Evolutionary conservation across 2,797 vertebrate species (phyloP).

Genomic region (Setipinna tenuifilis): DNA sequence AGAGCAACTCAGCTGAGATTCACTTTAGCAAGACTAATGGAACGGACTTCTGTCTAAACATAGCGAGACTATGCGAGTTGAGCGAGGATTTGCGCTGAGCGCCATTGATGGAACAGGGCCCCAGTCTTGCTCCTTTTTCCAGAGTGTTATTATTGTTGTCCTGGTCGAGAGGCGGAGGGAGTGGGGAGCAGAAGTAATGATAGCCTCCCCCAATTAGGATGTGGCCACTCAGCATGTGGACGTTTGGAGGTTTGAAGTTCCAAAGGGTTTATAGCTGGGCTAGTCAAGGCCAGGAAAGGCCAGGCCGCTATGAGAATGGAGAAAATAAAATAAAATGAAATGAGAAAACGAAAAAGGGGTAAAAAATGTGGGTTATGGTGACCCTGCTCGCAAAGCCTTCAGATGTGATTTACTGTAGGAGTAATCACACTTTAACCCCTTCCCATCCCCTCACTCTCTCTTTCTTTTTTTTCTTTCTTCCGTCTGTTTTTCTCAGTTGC

Average conservation of each 20-base stretch:
- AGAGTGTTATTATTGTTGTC: not conserved
- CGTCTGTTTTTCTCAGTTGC: not conserved
- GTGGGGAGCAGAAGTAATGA: not conserved
- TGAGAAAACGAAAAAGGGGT: not conserved
- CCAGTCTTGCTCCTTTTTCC: no score
- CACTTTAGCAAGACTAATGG: no score
- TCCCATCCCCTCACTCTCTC: not conserved
- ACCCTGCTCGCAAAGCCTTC: not conserved
- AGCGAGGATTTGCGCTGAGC: no score
- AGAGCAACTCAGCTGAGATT: no score
- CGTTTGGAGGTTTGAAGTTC: not conserved
- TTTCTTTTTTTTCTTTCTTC: not conserved
- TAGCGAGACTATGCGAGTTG: no score
- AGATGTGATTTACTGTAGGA: not conserved
- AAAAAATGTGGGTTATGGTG: not conserved
- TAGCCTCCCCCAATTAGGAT: not conserved
- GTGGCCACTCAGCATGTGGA: conserved; percentile 13
- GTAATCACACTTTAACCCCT: not conserved
- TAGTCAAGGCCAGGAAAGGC: no score
- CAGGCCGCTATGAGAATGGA: not conserved
- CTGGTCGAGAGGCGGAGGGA: not conserved
- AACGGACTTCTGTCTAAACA: no score
- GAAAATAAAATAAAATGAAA: not conserved
- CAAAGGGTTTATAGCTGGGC: not conserved
- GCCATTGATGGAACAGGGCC: no score